Evolutionary conservation across 2,797 vertebrate species (phyloP).

Genomic region (Acridotheres tristis): DNA sequence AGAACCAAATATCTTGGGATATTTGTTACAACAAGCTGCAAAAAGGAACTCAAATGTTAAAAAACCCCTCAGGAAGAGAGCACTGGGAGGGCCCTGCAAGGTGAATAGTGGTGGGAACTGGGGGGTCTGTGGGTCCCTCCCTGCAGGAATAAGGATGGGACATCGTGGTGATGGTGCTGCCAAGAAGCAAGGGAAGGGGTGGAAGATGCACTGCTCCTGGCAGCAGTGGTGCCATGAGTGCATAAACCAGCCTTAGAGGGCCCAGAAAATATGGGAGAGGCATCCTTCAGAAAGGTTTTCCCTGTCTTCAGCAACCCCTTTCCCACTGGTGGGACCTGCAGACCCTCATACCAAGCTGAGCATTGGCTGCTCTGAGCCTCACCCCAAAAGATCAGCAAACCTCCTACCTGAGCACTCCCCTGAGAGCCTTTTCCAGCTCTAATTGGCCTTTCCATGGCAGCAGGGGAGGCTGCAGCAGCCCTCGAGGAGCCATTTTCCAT

Average conservation of each 20-base stretch:
- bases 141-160: neutral
- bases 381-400: neutral
- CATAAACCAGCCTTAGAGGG: neutral
- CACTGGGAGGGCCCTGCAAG: fast-evolving
- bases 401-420: neutral
- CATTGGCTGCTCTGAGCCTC: neutral
- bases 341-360: neutral
- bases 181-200: neutral
- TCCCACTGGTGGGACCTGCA: neutral
- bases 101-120: neutral
- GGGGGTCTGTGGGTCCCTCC: too few species aligned
- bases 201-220: neutral
- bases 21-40: neutral
- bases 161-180: neutral
- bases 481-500: neutral
- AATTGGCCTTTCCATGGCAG: slow-evolving; percentile 25
- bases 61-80: neutral
- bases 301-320: neutral
- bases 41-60: neutral
- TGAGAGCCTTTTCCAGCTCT: neutral
- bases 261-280: neutral
- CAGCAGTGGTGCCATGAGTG: fast-evolving
- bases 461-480: neutral
- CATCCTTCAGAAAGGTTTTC: neutral
- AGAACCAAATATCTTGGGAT: neutral